Percentiles rank a stretch among this genome's conserved stretches.
Conservation (phyloP, 2,888 invertebrate genomes). For the Boloria selene region DNA sequence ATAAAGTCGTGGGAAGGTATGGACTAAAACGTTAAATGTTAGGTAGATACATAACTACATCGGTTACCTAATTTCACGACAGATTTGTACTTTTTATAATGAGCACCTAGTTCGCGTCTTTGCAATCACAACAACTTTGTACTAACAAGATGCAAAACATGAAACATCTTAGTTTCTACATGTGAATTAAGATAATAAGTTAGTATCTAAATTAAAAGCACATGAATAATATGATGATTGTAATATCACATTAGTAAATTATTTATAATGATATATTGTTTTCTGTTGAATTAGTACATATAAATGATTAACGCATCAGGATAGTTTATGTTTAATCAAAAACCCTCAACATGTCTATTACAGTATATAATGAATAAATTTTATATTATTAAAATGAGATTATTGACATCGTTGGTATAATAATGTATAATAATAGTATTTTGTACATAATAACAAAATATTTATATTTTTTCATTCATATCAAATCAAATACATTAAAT, state of each 20-base stretch:
- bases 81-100: background rate
- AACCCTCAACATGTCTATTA: background rate
- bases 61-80: constrained; percentile 2
- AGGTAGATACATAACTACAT: constrained; percentile 6
- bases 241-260: constrained; percentile 8
- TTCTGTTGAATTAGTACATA: constrained; percentile 10
- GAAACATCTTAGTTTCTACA: background rate
- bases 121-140: background rate
- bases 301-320: constrained; percentile 3
- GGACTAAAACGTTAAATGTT: constrained; percentile 35
- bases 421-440: too few species aligned
- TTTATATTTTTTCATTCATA: too few species aligned
- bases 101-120: background rate
- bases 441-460: too few species aligned
- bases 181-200: background rate
- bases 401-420: too few species aligned
- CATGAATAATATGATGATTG: constrained; percentile 1
- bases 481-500: too few species aligned
- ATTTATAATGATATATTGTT: constrained; percentile 4
- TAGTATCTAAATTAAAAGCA: constrained; percentile 2
- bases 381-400: too few species aligned
- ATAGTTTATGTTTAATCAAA: constrained; percentile 4
- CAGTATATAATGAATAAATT: background rate
- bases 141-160: constrained; percentile 4
- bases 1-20: constrained; percentile 19